These are phyloP conservation scores for Dicaeum eximium DNA, from an alignment of 2,113 vertebrate genomes.

Conservation along the genomic window DNA sequence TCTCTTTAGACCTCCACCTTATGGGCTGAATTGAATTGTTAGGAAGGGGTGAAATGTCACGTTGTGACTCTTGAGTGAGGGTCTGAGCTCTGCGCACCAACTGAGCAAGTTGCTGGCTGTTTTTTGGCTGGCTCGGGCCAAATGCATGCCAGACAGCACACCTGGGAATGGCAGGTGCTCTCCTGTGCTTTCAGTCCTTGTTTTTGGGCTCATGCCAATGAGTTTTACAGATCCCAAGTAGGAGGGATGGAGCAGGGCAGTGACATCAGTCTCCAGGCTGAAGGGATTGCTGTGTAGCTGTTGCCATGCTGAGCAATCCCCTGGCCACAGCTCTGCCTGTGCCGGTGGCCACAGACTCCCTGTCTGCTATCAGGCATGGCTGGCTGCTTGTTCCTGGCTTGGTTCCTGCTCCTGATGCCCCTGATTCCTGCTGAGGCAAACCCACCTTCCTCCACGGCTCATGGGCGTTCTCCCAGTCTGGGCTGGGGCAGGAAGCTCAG, in stretches of 20 bases:
- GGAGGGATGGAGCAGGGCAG: rapidly evolving
- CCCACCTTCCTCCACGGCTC: neutral
- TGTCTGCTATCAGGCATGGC: neutral
- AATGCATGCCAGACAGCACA: neutral
- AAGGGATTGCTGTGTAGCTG: neutral
- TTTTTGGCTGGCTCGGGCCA: neutral
- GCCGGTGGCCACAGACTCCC: neutral
- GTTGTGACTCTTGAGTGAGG: neutral
- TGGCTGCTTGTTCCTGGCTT: neutral
- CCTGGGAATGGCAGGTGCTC: neutral
- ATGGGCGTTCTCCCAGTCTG: rapidly evolving
- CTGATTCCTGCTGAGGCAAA: neutral
- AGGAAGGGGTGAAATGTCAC: neutral
- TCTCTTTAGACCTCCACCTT: neutral
- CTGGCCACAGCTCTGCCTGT: neutral
- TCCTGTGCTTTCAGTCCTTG: neutral
- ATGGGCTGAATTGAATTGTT: neutral
- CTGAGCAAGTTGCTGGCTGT: neutral
- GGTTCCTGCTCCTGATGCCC: neutral
- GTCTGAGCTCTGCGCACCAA: neutral
- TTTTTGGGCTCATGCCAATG: neutral
- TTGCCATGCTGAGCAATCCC: neutral
- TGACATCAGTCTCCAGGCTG: neutral
- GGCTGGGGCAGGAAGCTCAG: neutral
- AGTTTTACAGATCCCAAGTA: neutral